Base-by-base conservation (phyloP, 2,797 vertebrate species). In the Semotilus atromaculatus region DNA sequence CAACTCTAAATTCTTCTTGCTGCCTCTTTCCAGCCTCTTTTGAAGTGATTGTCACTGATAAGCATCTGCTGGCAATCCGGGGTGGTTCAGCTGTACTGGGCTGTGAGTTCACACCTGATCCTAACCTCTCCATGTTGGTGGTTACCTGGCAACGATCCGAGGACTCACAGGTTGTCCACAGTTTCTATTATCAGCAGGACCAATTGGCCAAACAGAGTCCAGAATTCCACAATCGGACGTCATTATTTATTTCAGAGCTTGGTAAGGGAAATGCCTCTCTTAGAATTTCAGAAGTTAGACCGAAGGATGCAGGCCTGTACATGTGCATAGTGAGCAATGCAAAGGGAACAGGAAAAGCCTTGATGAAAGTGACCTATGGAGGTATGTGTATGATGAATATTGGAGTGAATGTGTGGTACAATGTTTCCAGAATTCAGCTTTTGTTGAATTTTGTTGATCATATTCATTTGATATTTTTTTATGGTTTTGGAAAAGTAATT, bases 71-170 rank as follows among this genome's bases (percentile, higher is more conserved):
- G 19, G 91, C 73, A 4, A 51, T 90, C 16, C 83, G 85, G 5
- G 88, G 82, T 19, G 79, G 16, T 38, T 43, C 84, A 2, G 79
- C 45, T 16, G 23, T 89, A 21, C 86, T 92, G 51, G 82, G 70
- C 34, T 92, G 91, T 16, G 58, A 70, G 18, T 92, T 89, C 79
- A 73, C 86, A 16, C 67, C 85, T 13, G 67, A 81, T 40, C 5
- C 64, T 9, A 36, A 55, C 23, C 45, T 89, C 5, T 76, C 81
- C 1, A 7, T 7, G 14, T 26, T 92, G 78, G 60, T 91, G 8
- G 73, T 92, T 18, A 91, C 89, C 2, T 92, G 91, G 91, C 91
- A 91, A 70, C 70, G 88, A 29, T 67, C 36, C 1, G 85, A 90
- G 3, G 80, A 84, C 6, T 14, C 51, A 5, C 71, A n/a, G 3